Conservation (phyloP, 2,888 invertebrate species). For the Ametastegia equiseti region DNA sequence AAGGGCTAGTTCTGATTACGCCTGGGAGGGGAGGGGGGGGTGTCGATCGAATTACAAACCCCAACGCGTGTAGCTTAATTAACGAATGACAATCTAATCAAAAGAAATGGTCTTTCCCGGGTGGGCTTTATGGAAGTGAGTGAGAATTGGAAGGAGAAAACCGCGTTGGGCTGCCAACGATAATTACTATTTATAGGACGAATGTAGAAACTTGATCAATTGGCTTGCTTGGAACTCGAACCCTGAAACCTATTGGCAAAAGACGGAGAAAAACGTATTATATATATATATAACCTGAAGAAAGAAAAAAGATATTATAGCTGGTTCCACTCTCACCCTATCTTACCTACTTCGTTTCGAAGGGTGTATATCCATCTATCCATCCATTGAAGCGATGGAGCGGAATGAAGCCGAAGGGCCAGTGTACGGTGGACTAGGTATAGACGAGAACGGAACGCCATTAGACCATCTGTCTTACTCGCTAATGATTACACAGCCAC, state of each 20-base stretch:
- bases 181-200: slow-evolving; percentile 43
- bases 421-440: not conserved
- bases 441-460: slow-evolving; percentile 57
- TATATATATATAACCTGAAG: no score
- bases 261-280: no score
- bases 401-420: slow-evolving; percentile 47
- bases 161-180: slow-evolving; percentile 26
- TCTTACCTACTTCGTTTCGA: not conserved
- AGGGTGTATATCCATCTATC: slow-evolving; percentile 53
- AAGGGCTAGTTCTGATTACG: slow-evolving; percentile 15
- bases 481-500: slow-evolving; percentile 67
- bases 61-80: slow-evolving; percentile 29
- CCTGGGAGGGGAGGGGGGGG: no score
- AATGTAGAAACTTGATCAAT: slow-evolving; percentile 43
- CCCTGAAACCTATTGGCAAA: not conserved
- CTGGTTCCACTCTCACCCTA: not conserved
- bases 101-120: slow-evolving; percentile 21
- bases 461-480: slow-evolving; percentile 67
- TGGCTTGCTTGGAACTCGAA: not conserved
- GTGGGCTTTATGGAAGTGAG: slow-evolving; percentile 14
- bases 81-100: slow-evolving; percentile 42
- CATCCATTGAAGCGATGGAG: slow-evolving; percentile 47
- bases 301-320: no score
- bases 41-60: slow-evolving; percentile 22
- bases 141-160: not conserved